A percentile compares a stretch with the other conserved stretches of the same genome.
phyloP scores from a whole-genome alignment of 2,113 vertebrate genomes.

The Coturnix japonica region DNA sequence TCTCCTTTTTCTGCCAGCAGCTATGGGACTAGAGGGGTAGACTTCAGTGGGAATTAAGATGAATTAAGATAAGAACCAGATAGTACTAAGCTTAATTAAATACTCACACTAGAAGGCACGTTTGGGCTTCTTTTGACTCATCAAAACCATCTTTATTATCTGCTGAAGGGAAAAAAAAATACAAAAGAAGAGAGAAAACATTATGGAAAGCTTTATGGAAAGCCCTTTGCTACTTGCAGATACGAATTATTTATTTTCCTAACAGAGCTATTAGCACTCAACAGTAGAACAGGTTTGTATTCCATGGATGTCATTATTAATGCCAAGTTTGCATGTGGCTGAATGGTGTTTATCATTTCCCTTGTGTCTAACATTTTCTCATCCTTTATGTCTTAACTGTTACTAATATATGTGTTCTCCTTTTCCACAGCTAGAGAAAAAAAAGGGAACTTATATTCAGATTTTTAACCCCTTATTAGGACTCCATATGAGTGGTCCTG shows the following conservation, averaged over 20 bases:
- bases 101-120: neutral
- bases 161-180: neutral
- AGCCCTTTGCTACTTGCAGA: neutral
- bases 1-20: neutral
- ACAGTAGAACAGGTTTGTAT: neutral
- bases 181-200: neutral
- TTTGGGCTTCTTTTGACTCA: neutral
- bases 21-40: neutral
- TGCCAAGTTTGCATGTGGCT: neutral
- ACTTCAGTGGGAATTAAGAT: neutral
- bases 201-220: neutral
- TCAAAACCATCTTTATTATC: neutral
- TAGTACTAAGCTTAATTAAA: neutral
- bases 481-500: neutral
- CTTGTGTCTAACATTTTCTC: neutral
- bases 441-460: neutral
- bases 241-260: neutral
- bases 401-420: neutral
- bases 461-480: neutral
- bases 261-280: neutral
- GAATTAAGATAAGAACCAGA: neutral
- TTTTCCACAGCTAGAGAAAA: constrained; percentile 19
- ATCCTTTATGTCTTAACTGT: neutral
- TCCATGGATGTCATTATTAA: neutral
- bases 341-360: neutral